Percentiles rank a stretch among this genome's conserved stretches.
Evolutionary conservation across 2,113 vertebrate species (phyloP).

Genomic region (Mionectes macconnelli): DNA sequence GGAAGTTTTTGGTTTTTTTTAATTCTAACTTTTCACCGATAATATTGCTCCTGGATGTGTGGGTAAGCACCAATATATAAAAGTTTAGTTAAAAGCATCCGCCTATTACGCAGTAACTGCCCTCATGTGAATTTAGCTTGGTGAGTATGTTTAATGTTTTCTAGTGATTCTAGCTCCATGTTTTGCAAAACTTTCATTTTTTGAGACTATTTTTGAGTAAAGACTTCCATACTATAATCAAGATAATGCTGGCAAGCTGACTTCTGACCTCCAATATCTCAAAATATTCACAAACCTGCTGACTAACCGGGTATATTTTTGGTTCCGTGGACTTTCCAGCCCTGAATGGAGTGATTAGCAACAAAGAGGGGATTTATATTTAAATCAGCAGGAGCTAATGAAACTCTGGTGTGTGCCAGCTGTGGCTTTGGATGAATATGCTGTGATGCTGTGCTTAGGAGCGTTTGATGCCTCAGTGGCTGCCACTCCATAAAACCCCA

Average conservation of each 20-base stretch:
- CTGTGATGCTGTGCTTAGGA: neutral
- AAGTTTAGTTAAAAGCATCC: conserved; percentile 11
- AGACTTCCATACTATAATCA: conserved; percentile 44
- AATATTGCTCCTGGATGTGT: neutral
- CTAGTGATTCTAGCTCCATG: neutral
- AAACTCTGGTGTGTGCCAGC: neutral
- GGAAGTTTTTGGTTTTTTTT: conserved; percentile 30
- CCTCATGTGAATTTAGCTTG: neutral
- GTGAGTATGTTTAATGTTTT: neutral
- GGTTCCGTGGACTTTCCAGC: conserved; percentile 11
- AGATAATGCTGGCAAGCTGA: neutral
- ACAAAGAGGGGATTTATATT: neutral
- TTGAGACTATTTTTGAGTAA: conserved; percentile 23
- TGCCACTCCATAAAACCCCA: neutral
- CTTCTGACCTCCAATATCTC: conserved; percentile 31
- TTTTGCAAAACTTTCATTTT: conserved; percentile 43
- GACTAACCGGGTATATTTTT: conserved; percentile 28
- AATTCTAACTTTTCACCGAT: neutral
- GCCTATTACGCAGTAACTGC: neutral
- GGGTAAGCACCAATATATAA: neutral
- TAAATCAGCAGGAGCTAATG: neutral
- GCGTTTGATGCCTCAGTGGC: neutral
- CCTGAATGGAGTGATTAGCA: conserved; percentile 14
- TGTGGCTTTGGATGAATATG: rapidly evolving
- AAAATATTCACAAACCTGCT: conserved; percentile 41